Evolutionary conservation across 2,888 invertebrate species (phyloP), one percentile per base, ranked within the genome.

Genomic region (Ormyrus rosae): DNA sequence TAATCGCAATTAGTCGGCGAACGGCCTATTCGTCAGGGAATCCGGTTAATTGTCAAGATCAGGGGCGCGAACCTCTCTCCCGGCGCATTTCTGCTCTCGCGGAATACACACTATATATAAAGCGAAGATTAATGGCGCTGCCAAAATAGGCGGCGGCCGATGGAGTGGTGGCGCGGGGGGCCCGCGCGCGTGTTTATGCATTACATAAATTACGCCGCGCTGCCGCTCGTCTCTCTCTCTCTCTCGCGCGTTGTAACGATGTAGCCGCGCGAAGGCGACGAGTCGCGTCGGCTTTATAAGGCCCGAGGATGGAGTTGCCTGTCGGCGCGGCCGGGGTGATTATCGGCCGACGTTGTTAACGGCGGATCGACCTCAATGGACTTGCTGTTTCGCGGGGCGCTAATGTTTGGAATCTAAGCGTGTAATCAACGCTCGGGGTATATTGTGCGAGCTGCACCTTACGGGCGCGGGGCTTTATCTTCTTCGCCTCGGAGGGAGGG

Each of bases 1-100:
- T 80, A 72, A 80, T 72, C 61, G 63, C 71, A 67, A 76, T 76
- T 67, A 72, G 69, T 19, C 19, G 19, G 48, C 10, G 19, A n/a
- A 8, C 5, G 51, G 72, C 19, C 75, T 53, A 64, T 70, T 58
- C 69, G 58, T 81, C 69, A 69, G 73, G 65, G 58, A 77, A 69
- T 63, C 64, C 69, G 60, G 77, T 77, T 81, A 69, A 81, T 81
- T 81, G 81, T 73, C 73, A 77, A 76, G 75, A 80, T 80, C 80
- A 58, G 19, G 19, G 19, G 19, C 19, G 19, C 19, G 19, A 19
- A 19, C 1, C 19, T 19, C 19, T 19, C 19, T 19, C 11, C 19
- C 51, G 5, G 10, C 11, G 10, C 34, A 6, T 1, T 19, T 19
- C 19, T 19, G 19, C 19, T 19, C 19, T 1, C 19, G 19, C 13